Conservation (phyloP, 2,113 vertebrate species). For the Osmerus mordax region DNA sequence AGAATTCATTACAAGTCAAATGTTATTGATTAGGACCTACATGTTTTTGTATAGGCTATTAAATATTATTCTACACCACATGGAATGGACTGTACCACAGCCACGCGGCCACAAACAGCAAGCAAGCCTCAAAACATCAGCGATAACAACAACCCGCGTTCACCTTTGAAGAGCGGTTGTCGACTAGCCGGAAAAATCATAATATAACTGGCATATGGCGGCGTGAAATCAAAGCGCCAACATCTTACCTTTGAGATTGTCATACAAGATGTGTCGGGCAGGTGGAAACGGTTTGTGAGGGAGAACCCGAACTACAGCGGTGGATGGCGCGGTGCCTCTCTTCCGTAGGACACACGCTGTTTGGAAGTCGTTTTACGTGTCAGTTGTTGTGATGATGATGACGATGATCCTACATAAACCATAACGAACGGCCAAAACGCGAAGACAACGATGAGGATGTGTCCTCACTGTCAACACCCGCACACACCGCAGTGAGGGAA, state of each 20-base stretch:
- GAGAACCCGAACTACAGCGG: slow-evolving; percentile 17
- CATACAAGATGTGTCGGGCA: slow-evolving; percentile 51
- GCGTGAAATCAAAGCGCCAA: background rate
- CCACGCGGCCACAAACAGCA: too few relatives aligned
- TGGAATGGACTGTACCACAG: too few relatives aligned
- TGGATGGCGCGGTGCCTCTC: background rate
- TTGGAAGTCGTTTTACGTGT: background rate
- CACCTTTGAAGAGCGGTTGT: background rate
- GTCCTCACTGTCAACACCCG: background rate
- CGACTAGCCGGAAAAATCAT: background rate
- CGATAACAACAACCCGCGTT: background rate
- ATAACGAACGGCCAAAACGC: slow-evolving; percentile 13
- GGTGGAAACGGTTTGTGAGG: slow-evolving; percentile 33
- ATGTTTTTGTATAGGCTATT: too few relatives aligned
- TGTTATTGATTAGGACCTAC: too few relatives aligned
- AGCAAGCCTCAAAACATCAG: too few relatives aligned
- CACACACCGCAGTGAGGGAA: slow-evolving; percentile 9
- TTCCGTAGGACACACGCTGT: background rate
- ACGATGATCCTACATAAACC: slow-evolving; percentile 35
- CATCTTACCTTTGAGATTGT: slow-evolving; percentile 41
- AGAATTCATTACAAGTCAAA: too few relatives aligned
- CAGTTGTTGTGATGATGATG: background rate
- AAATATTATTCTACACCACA: too few relatives aligned
- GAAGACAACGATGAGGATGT: background rate
- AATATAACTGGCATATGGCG: background rate